Percentiles rank a stretch among this genome's conserved stretches.
Evolutionary conservation across 2,113 vertebrate genomes (phyloP).

Genomic region (Toxotes chatareus): DNA sequence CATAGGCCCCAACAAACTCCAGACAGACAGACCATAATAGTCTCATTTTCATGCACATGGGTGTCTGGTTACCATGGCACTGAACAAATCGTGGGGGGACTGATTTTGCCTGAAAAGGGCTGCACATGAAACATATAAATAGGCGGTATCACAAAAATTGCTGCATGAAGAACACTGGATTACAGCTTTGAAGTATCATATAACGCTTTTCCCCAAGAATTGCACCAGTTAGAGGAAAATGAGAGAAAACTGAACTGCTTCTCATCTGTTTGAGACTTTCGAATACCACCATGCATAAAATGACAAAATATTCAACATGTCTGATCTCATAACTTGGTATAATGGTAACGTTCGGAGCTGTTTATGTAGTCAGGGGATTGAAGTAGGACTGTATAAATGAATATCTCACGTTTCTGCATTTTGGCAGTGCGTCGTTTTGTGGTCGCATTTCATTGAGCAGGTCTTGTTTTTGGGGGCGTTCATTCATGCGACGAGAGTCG

Average conservation of each 20-base stretch:
- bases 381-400: slow-evolving; percentile 6
- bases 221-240: background rate
- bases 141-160: slow-evolving; percentile 21
- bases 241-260: background rate
- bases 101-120: slow-evolving; percentile 44
- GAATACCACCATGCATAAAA: background rate
- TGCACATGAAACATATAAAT: slow-evolving; percentile 43
- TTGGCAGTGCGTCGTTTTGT: slow-evolving; percentile 11
- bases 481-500: slow-evolving; percentile 60
- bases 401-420: slow-evolving; percentile 25
- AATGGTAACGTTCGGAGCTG: background rate
- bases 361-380: slow-evolving; percentile 25
- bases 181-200: slow-evolving; percentile 40
- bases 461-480: slow-evolving; percentile 39
- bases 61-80: slow-evolving; percentile 74
- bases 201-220: background rate
- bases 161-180: background rate
- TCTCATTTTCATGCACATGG: slow-evolving; percentile 78
- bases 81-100: slow-evolving; percentile 44
- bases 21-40: slow-evolving; percentile 76
- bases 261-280: slow-evolving; percentile 12
- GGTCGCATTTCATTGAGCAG: slow-evolving; percentile 37
- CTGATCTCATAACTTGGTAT: slow-evolving; percentile 10
- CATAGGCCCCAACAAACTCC: slow-evolving; percentile 67
- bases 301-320: background rate